Evolutionary conservation across 1,140 invertebrate species (phyloP), one percentile per base, ranked within the genome.

Genomic region (Atta texana): DNA sequence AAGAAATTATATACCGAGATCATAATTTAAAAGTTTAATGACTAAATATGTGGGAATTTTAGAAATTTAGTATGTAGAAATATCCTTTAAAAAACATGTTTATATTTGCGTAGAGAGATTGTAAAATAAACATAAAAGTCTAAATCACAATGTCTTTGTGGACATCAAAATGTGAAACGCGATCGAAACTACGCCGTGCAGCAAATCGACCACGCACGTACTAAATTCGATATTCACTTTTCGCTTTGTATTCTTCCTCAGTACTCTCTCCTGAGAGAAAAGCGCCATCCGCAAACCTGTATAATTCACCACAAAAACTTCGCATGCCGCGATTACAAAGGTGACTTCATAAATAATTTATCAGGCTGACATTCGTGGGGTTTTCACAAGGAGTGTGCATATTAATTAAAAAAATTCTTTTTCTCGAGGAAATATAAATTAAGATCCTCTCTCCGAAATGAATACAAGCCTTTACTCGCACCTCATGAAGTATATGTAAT

Each of bases 201-300:
- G 68, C 24, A 61, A 74, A 74, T 84, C 55, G 69, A 63, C 80
- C 55, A 31, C 53, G 68, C 80, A 74, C 53, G 39, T 63, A 75
- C 34, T 49, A 74, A 84, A 74, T 75, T 75, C 80, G 44, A 61
- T 61, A 75, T 84, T 31, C 44, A 75, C 55, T 49, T 24, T 63
- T 31, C 68, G 39, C 39, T 75, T 84, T 84, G 80, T 84, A 75
- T 84, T 84, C 80, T 34, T 61, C 28, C 4, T 39, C 39, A 10
- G 55, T 61, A 61, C 80, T 84, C 80, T 84, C 80, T 74, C 80
- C 69, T 4, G 16, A 14, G 55, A 75, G 69, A 21, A 39, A 75
- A 84, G 69, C 80, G 80, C 74, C 80, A 84, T 84, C 63, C 69
- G 69, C 57, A 75, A 84, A 84, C 69, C n/a, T 53, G 69, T 84